These are phyloP conservation scores for Boulengeromyrus knoepffleri DNA, from an alignment of 2,113 vertebrate genomes.

Conservation along the genomic window DNA sequence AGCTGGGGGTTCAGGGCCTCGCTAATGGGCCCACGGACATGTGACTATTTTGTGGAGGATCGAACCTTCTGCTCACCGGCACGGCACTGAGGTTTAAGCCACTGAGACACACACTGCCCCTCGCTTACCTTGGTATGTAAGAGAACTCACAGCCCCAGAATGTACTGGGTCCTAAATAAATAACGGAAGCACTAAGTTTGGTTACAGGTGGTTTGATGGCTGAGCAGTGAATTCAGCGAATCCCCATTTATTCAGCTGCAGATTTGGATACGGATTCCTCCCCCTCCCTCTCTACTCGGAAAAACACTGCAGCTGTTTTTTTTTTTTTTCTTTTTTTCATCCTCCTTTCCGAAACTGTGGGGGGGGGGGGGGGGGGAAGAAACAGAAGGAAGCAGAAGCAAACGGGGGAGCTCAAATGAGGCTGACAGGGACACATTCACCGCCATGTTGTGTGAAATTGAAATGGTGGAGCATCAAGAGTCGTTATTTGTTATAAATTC, in stretches of 20 bases:
- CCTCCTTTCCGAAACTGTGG: slow-evolving; percentile 1
- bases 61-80: neutral
- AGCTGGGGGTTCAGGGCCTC: neutral
- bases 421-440: slow-evolving; percentile 64
- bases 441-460: slow-evolving; percentile 66
- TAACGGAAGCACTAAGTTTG: slow-evolving; percentile 18
- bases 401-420: slow-evolving; percentile 43
- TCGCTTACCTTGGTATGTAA: neutral
- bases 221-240: slow-evolving; percentile 4
- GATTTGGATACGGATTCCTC: neutral
- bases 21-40: neutral
- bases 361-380: slow-evolving; percentile 13
- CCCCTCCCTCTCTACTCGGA: neutral
- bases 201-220: slow-evolving; percentile 23
- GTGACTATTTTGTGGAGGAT: neutral
- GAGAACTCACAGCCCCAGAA: neutral
- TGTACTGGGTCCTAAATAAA: slow-evolving; percentile 12
- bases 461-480: slow-evolving; percentile 59
- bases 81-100: neutral
- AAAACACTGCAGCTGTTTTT: neutral
- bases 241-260: slow-evolving; percentile 13
- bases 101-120: neutral
- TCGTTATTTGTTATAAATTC: slow-evolving; percentile 65
- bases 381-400: slow-evolving; percentile 12
- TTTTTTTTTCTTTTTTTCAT: neutral